phyloP scores from a whole-genome alignment of 2,888 invertebrate species.

The Plebejus argus region DNA sequence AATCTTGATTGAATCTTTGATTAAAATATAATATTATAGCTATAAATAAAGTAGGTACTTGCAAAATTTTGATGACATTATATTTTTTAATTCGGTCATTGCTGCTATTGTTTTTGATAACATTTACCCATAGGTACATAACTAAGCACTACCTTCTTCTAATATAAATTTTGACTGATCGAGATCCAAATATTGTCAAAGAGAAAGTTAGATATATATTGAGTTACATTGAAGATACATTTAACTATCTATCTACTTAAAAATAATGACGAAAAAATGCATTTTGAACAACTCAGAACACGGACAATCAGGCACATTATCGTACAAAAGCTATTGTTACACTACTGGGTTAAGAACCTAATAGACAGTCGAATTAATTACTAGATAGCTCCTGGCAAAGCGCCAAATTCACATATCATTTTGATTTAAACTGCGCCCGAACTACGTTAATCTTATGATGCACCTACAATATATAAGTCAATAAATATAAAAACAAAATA shows the following conservation, averaged over 20 bases:
- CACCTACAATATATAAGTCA: slow-evolving; percentile 12
- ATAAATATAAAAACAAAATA: slow-evolving; percentile 30
- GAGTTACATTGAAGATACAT: slow-evolving; percentile 56
- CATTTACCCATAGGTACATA: slow-evolving; percentile 43
- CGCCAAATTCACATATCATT: background rate
- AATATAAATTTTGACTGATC: slow-evolving; percentile 51
- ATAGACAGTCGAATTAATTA: background rate
- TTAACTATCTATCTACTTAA: slow-evolving; percentile 63
- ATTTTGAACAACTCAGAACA: slow-evolving; percentile 48
- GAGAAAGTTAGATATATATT: slow-evolving; percentile 57
- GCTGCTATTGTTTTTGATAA: background rate
- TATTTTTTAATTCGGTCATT: background rate
- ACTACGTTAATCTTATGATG: background rate
- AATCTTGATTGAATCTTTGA: background rate
- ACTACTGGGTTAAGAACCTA: slow-evolving; percentile 12
- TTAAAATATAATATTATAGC: background rate
- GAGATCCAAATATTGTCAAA: slow-evolving; percentile 64
- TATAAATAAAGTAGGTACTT: background rate
- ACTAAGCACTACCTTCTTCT: slow-evolving; percentile 73
- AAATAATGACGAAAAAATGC: slow-evolving; percentile 63
- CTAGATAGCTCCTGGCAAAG: background rate
- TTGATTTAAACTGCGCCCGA: slow-evolving; percentile 13
- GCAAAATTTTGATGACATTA: background rate
- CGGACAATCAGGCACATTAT: slow-evolving; percentile 27
- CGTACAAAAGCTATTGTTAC: background rate